Evolutionary conservation across 2,888 invertebrate species (phyloP), one percentile per base, ranked within the genome.

Genomic region (Sinelater perroti): DNA sequence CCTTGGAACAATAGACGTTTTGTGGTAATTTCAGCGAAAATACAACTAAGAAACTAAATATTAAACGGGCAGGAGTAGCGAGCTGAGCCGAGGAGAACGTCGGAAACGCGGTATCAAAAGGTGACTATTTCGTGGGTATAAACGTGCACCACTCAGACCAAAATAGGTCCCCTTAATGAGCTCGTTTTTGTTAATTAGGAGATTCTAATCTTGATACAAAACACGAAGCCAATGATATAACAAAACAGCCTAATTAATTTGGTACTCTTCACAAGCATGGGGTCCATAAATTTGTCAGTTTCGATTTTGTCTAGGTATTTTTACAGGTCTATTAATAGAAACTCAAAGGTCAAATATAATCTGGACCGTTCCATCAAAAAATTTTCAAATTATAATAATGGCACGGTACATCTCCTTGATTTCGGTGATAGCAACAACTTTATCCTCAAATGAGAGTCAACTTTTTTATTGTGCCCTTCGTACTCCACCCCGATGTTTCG

Each of bases 401-500:
- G 93, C 90, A 79, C 99, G 98, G 62, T 88, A 95, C 69, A 98
- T 96, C 82, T 99, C 99, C 73, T 88, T 82, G 66, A 99, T 93
- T 31, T 98, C 96, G 8, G 98, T 99, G 0, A 97, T 94, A 2
- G 99, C 98, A 45, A 99, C 93, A 10, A 99, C 99, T 80, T 99
- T 98, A 71, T 96, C 95, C 74, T 97, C 96, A 58, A 91, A 90
- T 77, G 97, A 97, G 69, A 98, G 81, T 30, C 97, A 16, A 93
- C 93, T 67, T 89, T 83, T 80, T 89, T 92, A 74, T 97, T 90
- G 72, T 89, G 88, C 0, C 95, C 98, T 80, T 97, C 97, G 78
- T 97, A 99, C 7, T 99, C 99, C 28, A 95, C 96, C 65, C 99
- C 99, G 98, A 99, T 51, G 96, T 97, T 85, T 98, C 97, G 56